Evolutionary conservation across 1,140 invertebrate genomes (phyloP).

Genomic region (Liolophura sinensis): DNA sequence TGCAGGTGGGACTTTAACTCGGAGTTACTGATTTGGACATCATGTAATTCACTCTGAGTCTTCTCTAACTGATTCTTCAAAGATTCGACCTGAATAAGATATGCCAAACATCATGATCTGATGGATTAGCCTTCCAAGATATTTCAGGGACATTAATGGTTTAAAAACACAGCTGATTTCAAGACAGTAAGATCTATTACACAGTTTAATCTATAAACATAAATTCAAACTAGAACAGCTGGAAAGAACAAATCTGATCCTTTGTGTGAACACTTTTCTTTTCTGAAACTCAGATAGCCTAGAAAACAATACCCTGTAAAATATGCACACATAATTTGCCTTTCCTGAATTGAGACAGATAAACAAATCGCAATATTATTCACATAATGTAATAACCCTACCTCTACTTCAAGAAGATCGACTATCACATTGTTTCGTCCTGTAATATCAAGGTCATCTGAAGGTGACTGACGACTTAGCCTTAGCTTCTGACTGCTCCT

Average conservation of each 20-base stretch:
- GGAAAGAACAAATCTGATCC: neutral
- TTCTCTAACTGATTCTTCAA: slow-evolving; percentile 62
- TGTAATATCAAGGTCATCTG: too few relatives aligned
- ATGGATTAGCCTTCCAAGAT: neutral
- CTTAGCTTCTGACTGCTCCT: too few relatives aligned
- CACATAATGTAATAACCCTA: slow-evolving; percentile 10
- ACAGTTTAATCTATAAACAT: neutral
- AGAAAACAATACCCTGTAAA: too few relatives aligned
- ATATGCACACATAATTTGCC: too few relatives aligned
- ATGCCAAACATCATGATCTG: neutral
- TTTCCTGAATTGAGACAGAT: too few relatives aligned
- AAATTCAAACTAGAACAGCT: neutral
- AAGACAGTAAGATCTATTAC: neutral
- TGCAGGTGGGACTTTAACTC: slow-evolving; percentile 66
- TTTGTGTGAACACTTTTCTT: too few relatives aligned
- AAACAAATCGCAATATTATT: neutral
- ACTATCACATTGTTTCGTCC: slow-evolving; percentile 48
- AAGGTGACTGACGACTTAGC: too few relatives aligned
- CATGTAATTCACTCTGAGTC: slow-evolving; percentile 62
- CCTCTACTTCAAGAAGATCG: slow-evolving; percentile 62
- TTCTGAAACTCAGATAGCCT: too few relatives aligned
- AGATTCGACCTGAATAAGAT: slow-evolving; percentile 58
- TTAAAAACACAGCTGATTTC: neutral
- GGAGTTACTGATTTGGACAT: slow-evolving; percentile 47
- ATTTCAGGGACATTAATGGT: neutral